Evolutionary conservation across 2,797 vertebrate species (phyloP).

Genomic region (Streptopelia turtur): DNA sequence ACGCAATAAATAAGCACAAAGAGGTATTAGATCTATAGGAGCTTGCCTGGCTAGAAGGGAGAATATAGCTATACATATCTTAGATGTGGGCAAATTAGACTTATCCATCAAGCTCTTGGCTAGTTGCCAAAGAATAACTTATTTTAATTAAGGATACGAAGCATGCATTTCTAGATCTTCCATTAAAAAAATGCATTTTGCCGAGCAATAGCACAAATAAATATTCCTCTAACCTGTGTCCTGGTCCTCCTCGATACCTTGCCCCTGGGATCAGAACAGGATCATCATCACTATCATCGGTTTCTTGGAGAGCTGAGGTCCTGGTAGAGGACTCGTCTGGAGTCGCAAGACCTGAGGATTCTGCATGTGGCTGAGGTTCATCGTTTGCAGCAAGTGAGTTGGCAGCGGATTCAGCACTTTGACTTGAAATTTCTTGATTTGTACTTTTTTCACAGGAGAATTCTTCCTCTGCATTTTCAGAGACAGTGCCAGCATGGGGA

Average conservation of each 20-base stretch:
- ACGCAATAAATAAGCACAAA: background rate
- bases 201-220: background rate
- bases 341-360: constrained; percentile 69
- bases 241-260: constrained; percentile 89
- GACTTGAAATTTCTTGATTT: background rate
- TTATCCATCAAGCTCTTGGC: background rate
- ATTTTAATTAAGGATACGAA: background rate
- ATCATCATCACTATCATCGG: constrained; percentile 96
- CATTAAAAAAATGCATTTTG: background rate
- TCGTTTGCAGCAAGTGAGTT: background rate
- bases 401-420: constrained; percentile 33
- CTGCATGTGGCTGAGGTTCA: constrained; percentile 66
- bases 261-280: constrained; percentile 92
- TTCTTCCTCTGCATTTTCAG: constrained; percentile 32
- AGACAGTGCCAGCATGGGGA: background rate
- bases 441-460: background rate
- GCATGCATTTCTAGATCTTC: background rate
- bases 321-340: constrained; percentile 74
- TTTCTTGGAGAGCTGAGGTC: constrained; percentile 85
- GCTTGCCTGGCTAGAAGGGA: background rate
- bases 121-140: background rate
- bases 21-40: background rate
- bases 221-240: constrained; percentile 86
- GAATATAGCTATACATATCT: background rate
- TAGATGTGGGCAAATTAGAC: background rate